Base-by-base conservation (phyloP, 1,140 invertebrate genomes). In the Bombus ignitus region DNA sequence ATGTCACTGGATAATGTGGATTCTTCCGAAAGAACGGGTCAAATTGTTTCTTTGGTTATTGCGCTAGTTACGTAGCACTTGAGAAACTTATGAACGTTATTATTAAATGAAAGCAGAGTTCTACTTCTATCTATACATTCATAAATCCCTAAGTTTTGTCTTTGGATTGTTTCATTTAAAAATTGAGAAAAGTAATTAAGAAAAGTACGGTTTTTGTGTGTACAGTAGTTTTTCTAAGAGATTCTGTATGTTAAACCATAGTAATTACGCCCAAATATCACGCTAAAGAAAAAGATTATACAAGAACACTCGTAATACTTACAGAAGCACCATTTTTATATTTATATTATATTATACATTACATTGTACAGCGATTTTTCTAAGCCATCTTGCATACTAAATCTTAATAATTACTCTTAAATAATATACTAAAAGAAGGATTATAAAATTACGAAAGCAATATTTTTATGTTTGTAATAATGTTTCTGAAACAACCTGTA, bases 31-130 rank as follows among this genome's bases (percentile, higher is more conserved):
- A 28, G 42, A 47, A 77, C 6, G 13, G 57, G 3, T 12, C 22
- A 47, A 82, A 75, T 75, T 82, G n/a, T 83, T 62, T 35, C 42
- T 66, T 37, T 53, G 35, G 66, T 83, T 66, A 53, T 75, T 47
- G 71, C 80, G 25, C 22, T 12, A 22, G 32, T 75, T 75, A 22
- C 8, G 22, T 10, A 25, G 35, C 37, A 35, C 8, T 82, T 65
- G 28, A 5, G n/a, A 32, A 44, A 73, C 22, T 28, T 10, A 2
- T 5, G 15, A 62, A 62, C 28, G 59, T 62, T 62, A n/a, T 62
- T 62, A n/a, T 62, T 62, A 62, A n/a, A 62, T 13, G 59, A 62
- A 62, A 28, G n/a, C 28, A n/a, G 28, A n/a, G 10, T 62, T 62
- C 12, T n/a, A 13, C 25, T 62, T 62, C 28, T n/a, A n/a, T 62